Evolutionary conservation across 2,797 vertebrate genomes (phyloP).

Genomic region (Molossus alvarezi): DNA sequence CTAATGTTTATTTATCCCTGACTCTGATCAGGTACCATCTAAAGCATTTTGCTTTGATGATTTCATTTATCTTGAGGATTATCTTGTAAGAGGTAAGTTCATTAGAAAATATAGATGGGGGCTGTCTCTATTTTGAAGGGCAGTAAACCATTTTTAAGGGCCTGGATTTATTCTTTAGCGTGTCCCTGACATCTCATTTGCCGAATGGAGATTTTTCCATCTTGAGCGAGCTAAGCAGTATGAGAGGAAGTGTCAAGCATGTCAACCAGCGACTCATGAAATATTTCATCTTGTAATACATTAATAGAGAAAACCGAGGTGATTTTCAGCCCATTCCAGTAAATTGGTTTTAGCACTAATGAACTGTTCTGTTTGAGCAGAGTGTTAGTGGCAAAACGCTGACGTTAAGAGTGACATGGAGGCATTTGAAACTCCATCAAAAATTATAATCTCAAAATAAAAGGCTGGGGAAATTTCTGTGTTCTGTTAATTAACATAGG

Average conservation of each 20-base stretch:
- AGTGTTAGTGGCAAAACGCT: conserved; percentile 44
- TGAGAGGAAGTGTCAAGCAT: conserved; percentile 17
- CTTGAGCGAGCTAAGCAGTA: not conserved
- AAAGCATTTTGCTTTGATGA: conserved; percentile 11
- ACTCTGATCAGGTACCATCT: not conserved
- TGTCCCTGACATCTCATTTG: conserved; percentile 34
- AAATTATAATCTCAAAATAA: conserved; percentile 79
- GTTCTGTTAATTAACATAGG: conserved; percentile 72
- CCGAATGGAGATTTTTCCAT: conserved; percentile 41
- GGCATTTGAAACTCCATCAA: conserved; percentile 65
- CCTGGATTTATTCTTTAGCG: not conserved
- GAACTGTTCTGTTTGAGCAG: conserved; percentile 73
- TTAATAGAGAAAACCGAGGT: conserved; percentile 68
- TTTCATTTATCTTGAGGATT: conserved; percentile 57
- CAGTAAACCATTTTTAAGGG: not conserved
- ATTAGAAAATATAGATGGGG: not conserved
- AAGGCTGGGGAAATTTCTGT: conserved; percentile 59
- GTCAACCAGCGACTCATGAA: conserved; percentile 37
- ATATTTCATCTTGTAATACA: conserved; percentile 73
- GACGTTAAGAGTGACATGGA: not conserved
- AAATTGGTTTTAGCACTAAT: conserved; percentile 78
- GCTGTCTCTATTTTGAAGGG: not conserved
- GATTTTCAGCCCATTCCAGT: conserved; percentile 67
- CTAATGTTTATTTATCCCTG: not conserved
- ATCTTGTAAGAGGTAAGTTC: not conserved